These are phyloP conservation scores for Apocheima hispidaria DNA, from an alignment of 2,888 invertebrate genomes.

Conservation along the genomic window DNA sequence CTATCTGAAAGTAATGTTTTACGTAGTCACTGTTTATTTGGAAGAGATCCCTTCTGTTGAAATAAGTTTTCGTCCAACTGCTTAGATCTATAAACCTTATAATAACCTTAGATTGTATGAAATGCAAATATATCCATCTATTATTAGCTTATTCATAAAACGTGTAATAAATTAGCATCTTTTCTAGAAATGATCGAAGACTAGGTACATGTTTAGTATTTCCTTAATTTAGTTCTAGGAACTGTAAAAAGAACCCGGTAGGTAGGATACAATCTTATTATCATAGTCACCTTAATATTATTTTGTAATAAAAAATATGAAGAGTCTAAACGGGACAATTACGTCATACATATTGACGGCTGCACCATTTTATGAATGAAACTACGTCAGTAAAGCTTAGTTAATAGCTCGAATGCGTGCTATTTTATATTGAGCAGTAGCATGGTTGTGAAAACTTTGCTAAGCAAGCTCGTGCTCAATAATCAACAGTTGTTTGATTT, in stretches of 20 bases:
- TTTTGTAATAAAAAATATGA: no score
- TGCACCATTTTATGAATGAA: no score
- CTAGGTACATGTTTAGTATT: background rate
- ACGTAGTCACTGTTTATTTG: no score
- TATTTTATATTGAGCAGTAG: no score
- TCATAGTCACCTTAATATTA: background rate
- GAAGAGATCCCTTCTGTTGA: background rate
- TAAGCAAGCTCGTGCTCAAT: no score
- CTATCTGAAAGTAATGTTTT: no score
- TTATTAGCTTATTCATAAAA: background rate
- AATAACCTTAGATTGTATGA: background rate
- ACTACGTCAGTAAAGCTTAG: no score
- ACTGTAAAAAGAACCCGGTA: slow-evolving; percentile 1
- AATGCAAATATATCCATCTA: background rate
- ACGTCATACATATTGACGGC: no score
- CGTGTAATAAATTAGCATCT: background rate
- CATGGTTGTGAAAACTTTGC: no score
- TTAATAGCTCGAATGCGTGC: no score
- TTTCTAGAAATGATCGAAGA: background rate
- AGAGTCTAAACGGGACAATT: background rate
- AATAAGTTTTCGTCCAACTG: background rate
- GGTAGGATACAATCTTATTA: background rate
- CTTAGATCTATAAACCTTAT: no score
- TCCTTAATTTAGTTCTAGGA: slow-evolving; percentile 7
- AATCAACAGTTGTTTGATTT: no score